Evolutionary conservation across 2,797 vertebrate species (phyloP).

Genomic region (Rhadinocentrus ornatus): DNA sequence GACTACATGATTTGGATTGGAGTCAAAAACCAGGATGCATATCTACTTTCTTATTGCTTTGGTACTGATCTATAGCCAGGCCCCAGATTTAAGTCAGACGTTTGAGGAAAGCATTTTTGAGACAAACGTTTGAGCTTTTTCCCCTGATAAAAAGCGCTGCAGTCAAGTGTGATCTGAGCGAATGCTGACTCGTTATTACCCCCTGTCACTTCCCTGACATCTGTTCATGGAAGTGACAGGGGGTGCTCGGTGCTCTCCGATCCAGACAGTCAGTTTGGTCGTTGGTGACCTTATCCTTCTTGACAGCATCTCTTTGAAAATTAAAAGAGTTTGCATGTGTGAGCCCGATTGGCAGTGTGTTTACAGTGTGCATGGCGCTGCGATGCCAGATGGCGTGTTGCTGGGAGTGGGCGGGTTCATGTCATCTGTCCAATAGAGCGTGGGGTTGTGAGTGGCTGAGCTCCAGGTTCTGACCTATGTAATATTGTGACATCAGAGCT

Average conservation of each 20-base stretch:
- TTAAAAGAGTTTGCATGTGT: conserved; percentile 44
- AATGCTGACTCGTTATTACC: conserved; percentile 55
- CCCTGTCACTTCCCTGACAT: conserved; percentile 52
- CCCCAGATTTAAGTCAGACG: not conserved
- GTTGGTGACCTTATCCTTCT: conserved; percentile 51
- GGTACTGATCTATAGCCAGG: not conserved
- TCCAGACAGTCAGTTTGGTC: conserved; percentile 40
- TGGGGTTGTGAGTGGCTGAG: conserved; percentile 61
- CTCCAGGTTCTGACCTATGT: conserved; percentile 63
- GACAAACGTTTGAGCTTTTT: conserved; percentile 12
- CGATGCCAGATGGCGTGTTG: conserved; percentile 74
- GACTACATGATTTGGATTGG: conserved; percentile 1
- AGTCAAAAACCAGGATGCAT: not conserved
- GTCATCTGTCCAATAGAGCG: conserved; percentile 66
- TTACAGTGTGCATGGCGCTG: conserved; percentile 54
- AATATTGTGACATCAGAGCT: conserved; percentile 57
- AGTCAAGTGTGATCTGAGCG: conserved; percentile 24
- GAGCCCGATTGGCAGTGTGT: conserved; percentile 21
- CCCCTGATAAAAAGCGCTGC: conserved; percentile 6
- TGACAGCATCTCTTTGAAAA: conserved; percentile 61
- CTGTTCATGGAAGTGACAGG: conserved; percentile 34
- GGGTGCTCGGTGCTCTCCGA: conserved; percentile 16
- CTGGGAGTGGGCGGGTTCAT: conserved; percentile 67
- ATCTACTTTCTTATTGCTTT: conserved; percentile 17
- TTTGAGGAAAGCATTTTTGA: not conserved